These are phyloP conservation scores for Ochropleura leucogaster DNA, from an alignment of 2,888 invertebrate genomes.

Conservation along the genomic window DNA sequence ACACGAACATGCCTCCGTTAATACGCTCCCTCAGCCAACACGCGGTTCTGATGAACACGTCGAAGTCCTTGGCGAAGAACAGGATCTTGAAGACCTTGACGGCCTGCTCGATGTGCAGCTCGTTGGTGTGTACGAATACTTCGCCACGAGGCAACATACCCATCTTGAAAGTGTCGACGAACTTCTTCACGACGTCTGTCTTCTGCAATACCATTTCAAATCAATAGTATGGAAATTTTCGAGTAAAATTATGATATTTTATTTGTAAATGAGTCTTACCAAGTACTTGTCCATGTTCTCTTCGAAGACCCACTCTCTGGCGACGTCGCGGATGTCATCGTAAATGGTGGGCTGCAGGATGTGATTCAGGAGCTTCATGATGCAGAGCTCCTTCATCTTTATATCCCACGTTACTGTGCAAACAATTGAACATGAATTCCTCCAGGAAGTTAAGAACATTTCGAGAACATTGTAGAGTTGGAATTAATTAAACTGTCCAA, in stretches of 20 bases:
- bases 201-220: slow-evolving; percentile 78
- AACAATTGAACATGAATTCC: slow-evolving; percentile 1
- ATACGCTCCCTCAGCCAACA: slow-evolving; percentile 93
- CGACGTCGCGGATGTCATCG: slow-evolving; percentile 91
- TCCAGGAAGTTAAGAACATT: slow-evolving; percentile 9
- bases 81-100: slow-evolving; percentile 91
- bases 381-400: slow-evolving; percentile 89
- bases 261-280: slow-evolving; percentile 71
- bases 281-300: slow-evolving; percentile 91
- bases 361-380: slow-evolving; percentile 91
- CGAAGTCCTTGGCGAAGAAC: slow-evolving; percentile 93
- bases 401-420: slow-evolving; percentile 87
- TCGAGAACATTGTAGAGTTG: background rate
- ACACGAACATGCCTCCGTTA: slow-evolving; percentile 94
- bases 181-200: slow-evolving; percentile 90
- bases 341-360: slow-evolving; percentile 91
- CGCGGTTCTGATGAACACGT: slow-evolving; percentile 92
- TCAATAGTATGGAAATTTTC: background rate
- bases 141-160: slow-evolving; percentile 91
- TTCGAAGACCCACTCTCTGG: slow-evolving; percentile 91
- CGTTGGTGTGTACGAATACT: slow-evolving; percentile 91
- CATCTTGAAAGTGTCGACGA: slow-evolving; percentile 89
- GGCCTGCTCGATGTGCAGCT: slow-evolving; percentile 91
- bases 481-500: slow-evolving; percentile 13
- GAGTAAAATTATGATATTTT: background rate